Evolutionary conservation across 2,888 invertebrate species (phyloP).

Genomic region (Rhingia campestris): DNA sequence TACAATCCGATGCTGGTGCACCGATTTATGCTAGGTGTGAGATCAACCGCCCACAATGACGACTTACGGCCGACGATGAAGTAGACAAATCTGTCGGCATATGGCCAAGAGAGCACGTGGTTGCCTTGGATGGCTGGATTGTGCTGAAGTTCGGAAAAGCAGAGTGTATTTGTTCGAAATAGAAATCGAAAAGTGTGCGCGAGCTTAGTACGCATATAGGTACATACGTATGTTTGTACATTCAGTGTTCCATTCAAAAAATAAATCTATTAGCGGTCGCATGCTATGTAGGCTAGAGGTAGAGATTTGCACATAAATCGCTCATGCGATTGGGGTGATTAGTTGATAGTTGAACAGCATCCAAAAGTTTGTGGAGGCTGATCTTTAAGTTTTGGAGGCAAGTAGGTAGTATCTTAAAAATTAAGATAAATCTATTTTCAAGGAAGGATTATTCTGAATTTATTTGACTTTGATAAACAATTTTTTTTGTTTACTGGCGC

Average conservation of each 20-base stretch:
- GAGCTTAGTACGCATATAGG: slow-evolving; percentile 3
- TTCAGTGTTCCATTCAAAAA: slow-evolving; percentile 6
- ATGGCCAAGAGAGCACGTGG: slow-evolving; percentile 37
- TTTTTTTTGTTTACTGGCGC: too few relatives aligned
- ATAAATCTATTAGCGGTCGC: slow-evolving; percentile 58
- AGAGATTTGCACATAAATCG: slow-evolving; percentile 12
- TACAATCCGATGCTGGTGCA: slow-evolving; percentile 45
- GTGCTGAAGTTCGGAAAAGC: slow-evolving; percentile 36
- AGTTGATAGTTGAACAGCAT: slow-evolving; percentile 24
- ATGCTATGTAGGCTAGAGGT: slow-evolving; percentile 26
- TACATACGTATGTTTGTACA: neutral
- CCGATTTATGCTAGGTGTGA: slow-evolving; percentile 36
- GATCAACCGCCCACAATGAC: slow-evolving; percentile 52
- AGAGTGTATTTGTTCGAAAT: slow-evolving; percentile 40
- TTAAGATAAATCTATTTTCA: slow-evolving; percentile 51
- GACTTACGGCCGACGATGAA: slow-evolving; percentile 33
- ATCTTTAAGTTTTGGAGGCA: slow-evolving; percentile 24
- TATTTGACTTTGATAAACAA: too few relatives aligned
- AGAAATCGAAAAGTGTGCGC: slow-evolving; percentile 42
- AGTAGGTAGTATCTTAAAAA: slow-evolving; percentile 27
- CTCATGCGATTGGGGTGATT: slow-evolving; percentile 31
- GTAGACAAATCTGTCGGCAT: slow-evolving; percentile 7
- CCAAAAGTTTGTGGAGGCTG: neutral
- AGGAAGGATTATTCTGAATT: slow-evolving; percentile 3
- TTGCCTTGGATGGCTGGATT: neutral